A percentile compares a stretch with the other conserved stretches of the same genome.
phyloP scores from a whole-genome alignment of 2,113 vertebrate genomes.

The Lagopus leucura region DNA sequence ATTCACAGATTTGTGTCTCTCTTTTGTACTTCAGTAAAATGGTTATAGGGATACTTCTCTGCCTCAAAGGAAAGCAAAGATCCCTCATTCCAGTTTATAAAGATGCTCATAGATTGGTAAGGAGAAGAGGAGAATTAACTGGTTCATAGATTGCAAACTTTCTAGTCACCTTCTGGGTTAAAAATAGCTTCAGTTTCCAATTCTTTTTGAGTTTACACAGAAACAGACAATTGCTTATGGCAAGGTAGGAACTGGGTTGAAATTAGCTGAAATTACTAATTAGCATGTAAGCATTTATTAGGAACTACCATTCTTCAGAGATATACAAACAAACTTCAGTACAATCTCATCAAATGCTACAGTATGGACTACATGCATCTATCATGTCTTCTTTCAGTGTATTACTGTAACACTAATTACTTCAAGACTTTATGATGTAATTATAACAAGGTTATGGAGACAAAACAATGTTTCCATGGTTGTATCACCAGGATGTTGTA shows the following conservation, averaged over 20 bases:
- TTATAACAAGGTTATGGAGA: neutral
- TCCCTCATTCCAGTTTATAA: neutral
- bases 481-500: neutral
- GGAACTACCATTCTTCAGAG: neutral
- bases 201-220: constrained; percentile 12
- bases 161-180: neutral
- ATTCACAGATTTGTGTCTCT: neutral
- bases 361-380: neutral
- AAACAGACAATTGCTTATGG: constrained; percentile 42
- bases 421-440: constrained; percentile 45
- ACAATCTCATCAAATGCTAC: neutral
- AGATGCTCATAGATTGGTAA: neutral
- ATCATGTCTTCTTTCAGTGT: neutral
- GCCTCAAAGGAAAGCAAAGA: neutral
- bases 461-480: constrained; percentile 20
- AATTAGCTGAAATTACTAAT: neutral
- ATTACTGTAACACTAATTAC: constrained; percentile 13
- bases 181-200: constrained; percentile 18
- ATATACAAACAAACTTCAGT: neutral
- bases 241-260: neutral
- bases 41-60: neutral
- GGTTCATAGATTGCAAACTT: constrained; percentile 38
- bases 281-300: constrained; percentile 14
- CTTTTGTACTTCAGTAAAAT: neutral
- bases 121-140: constrained; percentile 51